Conservation (phyloP, 2,797 vertebrate species). For the Morelia viridis region DNA sequence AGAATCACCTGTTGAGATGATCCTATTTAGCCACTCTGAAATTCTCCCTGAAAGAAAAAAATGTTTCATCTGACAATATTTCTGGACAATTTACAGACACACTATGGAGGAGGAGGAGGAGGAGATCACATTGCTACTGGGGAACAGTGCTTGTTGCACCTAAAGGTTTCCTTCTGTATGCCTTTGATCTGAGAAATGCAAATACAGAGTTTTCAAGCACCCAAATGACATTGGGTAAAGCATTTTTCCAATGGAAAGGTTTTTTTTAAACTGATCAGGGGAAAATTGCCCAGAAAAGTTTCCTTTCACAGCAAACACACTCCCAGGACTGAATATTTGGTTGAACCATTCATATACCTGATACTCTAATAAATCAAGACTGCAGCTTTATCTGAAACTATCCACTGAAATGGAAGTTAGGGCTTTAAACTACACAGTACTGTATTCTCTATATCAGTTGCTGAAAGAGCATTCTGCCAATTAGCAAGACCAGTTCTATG, state of each 20-base stretch:
- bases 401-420: neutral
- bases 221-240: neutral
- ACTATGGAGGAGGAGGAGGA: neutral
- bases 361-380: neutral
- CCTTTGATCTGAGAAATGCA: neutral
- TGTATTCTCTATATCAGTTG: neutral
- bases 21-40: neutral
- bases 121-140: neutral
- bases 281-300: neutral
- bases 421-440: neutral
- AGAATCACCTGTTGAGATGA: neutral
- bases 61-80: neutral
- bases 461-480: neutral
- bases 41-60: neutral
- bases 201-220: neutral
- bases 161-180: neutral
- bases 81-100: neutral
- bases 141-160: neutral
- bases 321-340: neutral
- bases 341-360: neutral
- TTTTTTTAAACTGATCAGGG: neutral
- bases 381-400: neutral
- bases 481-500: neutral
- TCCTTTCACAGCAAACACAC: neutral
- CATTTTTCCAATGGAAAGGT: neutral